Evolutionary conservation across 1,140 invertebrate genomes (phyloP).

Genomic region (Pectinophora gossypiella): DNA sequence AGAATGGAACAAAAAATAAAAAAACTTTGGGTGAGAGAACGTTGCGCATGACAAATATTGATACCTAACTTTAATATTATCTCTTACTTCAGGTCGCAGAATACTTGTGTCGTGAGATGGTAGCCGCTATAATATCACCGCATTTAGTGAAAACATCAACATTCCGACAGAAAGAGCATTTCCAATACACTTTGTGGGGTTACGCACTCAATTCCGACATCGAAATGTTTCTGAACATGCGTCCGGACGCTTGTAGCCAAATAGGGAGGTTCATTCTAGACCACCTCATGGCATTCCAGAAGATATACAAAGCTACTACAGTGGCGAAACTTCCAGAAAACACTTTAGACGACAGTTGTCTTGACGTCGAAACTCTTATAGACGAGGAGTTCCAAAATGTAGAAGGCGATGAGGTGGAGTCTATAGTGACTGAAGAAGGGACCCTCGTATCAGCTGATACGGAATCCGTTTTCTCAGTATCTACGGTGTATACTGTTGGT

Average conservation of each 20-base stretch:
- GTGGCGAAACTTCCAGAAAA: constrained; percentile 45
- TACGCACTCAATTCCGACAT: constrained; percentile 74
- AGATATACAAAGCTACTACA: constrained; percentile 60
- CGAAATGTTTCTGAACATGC: constrained; percentile 76
- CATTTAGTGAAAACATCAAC: constrained; percentile 69
- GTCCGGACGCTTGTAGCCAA: constrained; percentile 75
- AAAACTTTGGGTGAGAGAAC: too few relatives aligned
- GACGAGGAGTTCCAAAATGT: constrained; percentile 70
- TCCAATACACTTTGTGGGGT: constrained; percentile 77
- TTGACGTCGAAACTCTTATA: constrained; percentile 59
- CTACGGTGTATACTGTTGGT: constrained; percentile 52
- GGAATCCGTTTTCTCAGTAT: constrained; percentile 57
- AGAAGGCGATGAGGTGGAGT: constrained; percentile 59
- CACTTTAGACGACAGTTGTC: constrained; percentile 46
- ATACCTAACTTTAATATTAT: not conserved
- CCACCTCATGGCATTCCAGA: constrained; percentile 71
- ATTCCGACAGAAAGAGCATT: constrained; percentile 69
- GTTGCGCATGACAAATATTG: too few relatives aligned
- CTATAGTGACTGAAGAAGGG: constrained; percentile 55
- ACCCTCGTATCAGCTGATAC: constrained; percentile 56
- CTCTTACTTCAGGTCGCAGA: constrained; percentile 70
- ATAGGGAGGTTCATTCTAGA: constrained; percentile 75
- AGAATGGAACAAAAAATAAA: too few relatives aligned
- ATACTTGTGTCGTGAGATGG: constrained; percentile 75
- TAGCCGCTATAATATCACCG: constrained; percentile 67